These are phyloP conservation scores for Gambusia holbrooki DNA, from an alignment of 2,113 vertebrate species.

Conservation along the genomic window DNA sequence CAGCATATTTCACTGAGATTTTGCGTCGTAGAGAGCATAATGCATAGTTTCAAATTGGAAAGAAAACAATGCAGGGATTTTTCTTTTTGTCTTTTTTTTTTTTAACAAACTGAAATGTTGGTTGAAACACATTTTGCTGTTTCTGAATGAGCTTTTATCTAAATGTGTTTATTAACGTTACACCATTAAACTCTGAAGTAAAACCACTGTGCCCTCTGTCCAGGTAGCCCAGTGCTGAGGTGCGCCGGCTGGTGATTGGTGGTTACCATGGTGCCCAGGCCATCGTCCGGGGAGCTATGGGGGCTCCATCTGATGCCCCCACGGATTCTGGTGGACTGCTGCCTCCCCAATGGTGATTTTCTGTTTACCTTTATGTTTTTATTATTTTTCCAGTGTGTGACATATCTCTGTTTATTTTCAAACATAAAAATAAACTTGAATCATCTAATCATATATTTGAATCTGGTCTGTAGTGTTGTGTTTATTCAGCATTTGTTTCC, in stretches of 20 bases:
- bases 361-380: neutral
- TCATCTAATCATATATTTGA: neutral
- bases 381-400: neutral
- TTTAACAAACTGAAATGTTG: neutral
- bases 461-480: too few relatives aligned
- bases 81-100: neutral
- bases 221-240: conserved; percentile 43
- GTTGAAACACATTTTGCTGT: neutral
- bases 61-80: neutral
- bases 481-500: too few relatives aligned
- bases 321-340: conserved; percentile 84
- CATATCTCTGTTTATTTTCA: neutral
- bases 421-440: neutral
- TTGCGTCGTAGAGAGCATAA: neutral
- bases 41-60: neutral
- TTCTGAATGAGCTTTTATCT: neutral
- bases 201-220: neutral
- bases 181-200: neutral
- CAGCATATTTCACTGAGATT: neutral
- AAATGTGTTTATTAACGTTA: neutral
- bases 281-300: conserved; percentile 84
- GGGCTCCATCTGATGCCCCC: conserved; percentile 86
- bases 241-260: conserved; percentile 32
- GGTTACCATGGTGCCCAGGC: conserved; percentile 79
- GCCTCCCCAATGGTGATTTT: conserved; percentile 78